A percentile compares a stretch with the other conserved stretches of the same genome.
Conservation (phyloP, 2,888 invertebrate species). For the Caenorhabditis sp. region DNA sequence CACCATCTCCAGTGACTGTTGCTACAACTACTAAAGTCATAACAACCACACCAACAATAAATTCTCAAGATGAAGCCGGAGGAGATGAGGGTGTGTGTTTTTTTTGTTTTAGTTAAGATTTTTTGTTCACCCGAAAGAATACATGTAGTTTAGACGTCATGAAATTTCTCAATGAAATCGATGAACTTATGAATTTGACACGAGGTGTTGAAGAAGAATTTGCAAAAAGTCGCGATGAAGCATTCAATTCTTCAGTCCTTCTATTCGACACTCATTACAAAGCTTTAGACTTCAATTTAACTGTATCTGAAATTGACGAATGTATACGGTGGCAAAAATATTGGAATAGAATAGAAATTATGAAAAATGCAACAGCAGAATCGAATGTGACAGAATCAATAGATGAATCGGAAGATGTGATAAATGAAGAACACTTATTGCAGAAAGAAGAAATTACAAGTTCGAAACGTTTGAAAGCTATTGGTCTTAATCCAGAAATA, state of each 20-base stretch:
- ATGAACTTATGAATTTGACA: constrained; percentile 43
- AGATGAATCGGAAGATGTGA: constrained; percentile 36
- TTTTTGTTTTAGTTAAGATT: too few relatives aligned
- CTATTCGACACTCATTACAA: constrained; percentile 61
- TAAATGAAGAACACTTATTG: constrained; percentile 23
- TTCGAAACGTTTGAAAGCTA: constrained; percentile 50
- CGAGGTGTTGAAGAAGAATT: constrained; percentile 45
- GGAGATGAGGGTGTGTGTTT: constrained; percentile 11
- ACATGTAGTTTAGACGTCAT: constrained; percentile 45
- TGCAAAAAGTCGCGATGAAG: constrained; percentile 15
- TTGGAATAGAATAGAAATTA: constrained; percentile 41
- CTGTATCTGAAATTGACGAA: constrained; percentile 53
- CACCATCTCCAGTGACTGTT: constrained; percentile 1
- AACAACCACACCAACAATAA: constrained; percentile 4
- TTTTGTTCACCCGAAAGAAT: too few relatives aligned
- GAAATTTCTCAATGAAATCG: constrained; percentile 37
- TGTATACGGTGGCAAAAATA: constrained; percentile 64
- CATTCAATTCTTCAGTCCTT: neutral
- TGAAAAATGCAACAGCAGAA: constrained; percentile 27
- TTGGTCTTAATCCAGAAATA: constrained; percentile 59
- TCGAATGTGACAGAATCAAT: constrained; percentile 16
- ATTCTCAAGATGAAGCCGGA: constrained; percentile 5
- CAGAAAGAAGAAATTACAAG: constrained; percentile 54
- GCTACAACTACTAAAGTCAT: constrained; percentile 4
- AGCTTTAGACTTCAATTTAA: constrained; percentile 59